A percentile compares a stretch with the other conserved stretches of the same genome.
Conservation (phyloP, 2,113 vertebrate genomes). For the Lamprotornis superbus region DNA sequence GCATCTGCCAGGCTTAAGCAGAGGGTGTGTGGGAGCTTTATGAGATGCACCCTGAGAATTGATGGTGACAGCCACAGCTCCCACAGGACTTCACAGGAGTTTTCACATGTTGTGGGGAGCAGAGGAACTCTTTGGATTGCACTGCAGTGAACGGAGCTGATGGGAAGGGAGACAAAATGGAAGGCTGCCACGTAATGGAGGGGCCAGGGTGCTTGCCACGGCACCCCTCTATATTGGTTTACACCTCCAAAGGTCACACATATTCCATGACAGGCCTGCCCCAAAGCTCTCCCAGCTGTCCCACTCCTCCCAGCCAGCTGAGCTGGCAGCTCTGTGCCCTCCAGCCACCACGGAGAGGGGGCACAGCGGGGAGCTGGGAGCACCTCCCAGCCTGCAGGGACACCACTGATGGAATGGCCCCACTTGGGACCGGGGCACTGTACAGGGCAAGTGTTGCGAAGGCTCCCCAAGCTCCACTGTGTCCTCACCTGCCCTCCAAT, state of each 20-base stretch:
- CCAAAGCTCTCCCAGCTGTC: constrained; percentile 9
- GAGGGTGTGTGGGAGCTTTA: neutral
- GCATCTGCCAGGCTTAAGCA: neutral
- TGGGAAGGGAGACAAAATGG: constrained; percentile 21
- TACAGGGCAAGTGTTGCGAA: neutral
- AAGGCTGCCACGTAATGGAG: constrained; percentile 4
- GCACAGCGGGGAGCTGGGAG: neutral
- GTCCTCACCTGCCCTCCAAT: neutral
- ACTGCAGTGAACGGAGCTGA: rapidly evolving
- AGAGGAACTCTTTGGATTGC: neutral
- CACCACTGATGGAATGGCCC: neutral
- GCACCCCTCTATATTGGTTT: constrained; percentile 52
- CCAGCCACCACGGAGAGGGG: neutral
- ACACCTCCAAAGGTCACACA: constrained; percentile 57
- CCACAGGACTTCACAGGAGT: neutral
- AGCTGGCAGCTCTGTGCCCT: neutral
- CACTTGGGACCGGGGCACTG: rapidly evolving
- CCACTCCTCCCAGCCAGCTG: neutral
- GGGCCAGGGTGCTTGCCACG: neutral
- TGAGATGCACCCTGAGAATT: neutral
- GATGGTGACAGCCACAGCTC: neutral
- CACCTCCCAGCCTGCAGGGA: neutral
- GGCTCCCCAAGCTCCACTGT: neutral
- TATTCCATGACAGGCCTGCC: constrained; percentile 48
- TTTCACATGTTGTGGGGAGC: neutral